phyloP scores from a whole-genome alignment of 1,140 invertebrate species.

The Trachymyrmex septentrionalis region DNA sequence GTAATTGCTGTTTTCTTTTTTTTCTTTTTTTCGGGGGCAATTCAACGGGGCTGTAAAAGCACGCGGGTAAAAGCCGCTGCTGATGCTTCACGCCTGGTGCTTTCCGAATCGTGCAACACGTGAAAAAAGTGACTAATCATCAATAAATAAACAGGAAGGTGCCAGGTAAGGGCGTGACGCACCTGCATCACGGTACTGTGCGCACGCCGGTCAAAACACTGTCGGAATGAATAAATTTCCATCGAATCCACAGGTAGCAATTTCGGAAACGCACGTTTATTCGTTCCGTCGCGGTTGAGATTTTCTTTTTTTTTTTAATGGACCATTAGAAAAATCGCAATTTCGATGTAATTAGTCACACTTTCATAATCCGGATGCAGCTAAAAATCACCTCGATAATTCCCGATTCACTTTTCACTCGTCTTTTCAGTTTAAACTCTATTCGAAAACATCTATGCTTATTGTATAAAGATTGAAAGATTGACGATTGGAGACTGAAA shows the following conservation, averaged over 20 bases:
- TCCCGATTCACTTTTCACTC: not conserved
- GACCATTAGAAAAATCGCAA: not conserved
- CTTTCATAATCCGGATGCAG: too few relatives aligned
- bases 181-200: conserved; percentile 68
- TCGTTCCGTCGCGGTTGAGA: not conserved
- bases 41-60: conserved; percentile 50
- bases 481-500: too few relatives aligned
- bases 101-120: conserved; percentile 59
- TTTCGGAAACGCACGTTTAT: not conserved
- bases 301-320: not conserved
- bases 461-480: too few relatives aligned
- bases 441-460: not conserved
- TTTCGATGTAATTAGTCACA: not conserved
- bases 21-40: conserved; percentile 1
- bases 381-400: not conserved
- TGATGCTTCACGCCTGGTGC: conserved; percentile 42
- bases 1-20: conserved; percentile 65
- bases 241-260: conserved; percentile 41
- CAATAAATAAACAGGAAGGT: conserved; percentile 73
- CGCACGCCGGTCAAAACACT: conserved; percentile 63
- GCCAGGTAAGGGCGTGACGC: conserved; percentile 65
- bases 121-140: conserved; percentile 68
- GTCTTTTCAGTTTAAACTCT: not conserved
- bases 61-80: not conserved
- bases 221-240: conserved; percentile 49